Conservation (phyloP, 1,140 invertebrate genomes). For the Thaumetopoea pityocampa region DNA sequence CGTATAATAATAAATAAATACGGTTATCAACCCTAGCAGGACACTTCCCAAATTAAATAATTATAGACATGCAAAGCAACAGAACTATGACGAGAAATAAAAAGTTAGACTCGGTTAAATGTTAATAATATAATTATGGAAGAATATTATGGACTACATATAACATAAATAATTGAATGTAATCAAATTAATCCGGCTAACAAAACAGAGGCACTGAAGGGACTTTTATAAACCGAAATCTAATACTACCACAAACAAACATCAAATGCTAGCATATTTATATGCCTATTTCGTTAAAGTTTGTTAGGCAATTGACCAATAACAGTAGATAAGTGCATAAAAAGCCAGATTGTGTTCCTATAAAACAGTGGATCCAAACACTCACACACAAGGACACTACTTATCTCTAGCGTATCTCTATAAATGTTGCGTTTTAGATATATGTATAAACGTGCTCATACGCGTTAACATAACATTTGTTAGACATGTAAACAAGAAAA, state of each 20-base stretch:
- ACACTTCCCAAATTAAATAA: no score
- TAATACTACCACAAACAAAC: slow-evolving; percentile 6
- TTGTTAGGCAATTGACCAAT: slow-evolving; percentile 12
- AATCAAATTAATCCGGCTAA: slow-evolving; percentile 3
- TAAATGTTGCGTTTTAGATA: slow-evolving; percentile 6
- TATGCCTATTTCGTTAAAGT: slow-evolving; percentile 10
- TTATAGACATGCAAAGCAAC: no score
- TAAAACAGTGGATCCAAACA: slow-evolving; percentile 8
- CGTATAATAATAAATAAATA: no score
- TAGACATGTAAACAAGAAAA: slow-evolving; percentile 33
- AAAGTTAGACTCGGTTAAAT: no score
- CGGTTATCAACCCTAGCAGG: no score
- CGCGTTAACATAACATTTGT: slow-evolving; percentile 5
- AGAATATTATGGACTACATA: no score
- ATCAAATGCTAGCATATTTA: slow-evolving; percentile 1
- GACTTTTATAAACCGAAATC: slow-evolving; percentile 3
- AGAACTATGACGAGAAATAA: no score
- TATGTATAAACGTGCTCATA: slow-evolving; percentile 14
- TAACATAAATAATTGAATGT: slow-evolving; percentile 1
- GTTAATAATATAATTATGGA: no score
- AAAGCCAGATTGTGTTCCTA: slow-evolving; percentile 10
- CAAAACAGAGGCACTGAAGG: background rate
- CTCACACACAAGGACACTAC: slow-evolving; percentile 14
- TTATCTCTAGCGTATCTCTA: slow-evolving; percentile 24
- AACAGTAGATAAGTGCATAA: slow-evolving; percentile 14